These are phyloP conservation scores for Burhinus bistriatus DNA, from an alignment of 2,113 vertebrate genomes.

Conservation along the genomic window DNA sequence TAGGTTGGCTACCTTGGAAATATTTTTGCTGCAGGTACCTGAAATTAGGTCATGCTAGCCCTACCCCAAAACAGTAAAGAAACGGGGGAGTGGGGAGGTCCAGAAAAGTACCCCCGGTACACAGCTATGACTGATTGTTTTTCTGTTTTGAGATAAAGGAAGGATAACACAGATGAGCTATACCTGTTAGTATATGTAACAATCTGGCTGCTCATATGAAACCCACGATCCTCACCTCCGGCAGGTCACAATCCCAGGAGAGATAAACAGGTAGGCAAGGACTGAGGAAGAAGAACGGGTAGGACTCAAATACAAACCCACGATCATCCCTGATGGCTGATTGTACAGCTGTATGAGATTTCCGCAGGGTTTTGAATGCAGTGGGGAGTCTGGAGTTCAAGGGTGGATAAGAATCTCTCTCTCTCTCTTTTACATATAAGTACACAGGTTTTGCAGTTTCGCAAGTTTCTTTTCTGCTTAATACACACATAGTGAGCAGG, in stretches of 20 bases:
- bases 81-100: neutral
- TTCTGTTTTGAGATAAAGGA: neutral
- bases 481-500: neutral
- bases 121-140: neutral
- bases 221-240: neutral
- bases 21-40: neutral
- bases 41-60: neutral
- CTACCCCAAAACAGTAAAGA: neutral
- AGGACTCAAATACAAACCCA: neutral
- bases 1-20: neutral
- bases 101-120: neutral
- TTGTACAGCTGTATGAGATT: neutral
- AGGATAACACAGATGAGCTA: neutral
- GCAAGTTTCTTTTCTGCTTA: neutral
- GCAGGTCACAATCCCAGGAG: neutral
- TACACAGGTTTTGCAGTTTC: neutral
- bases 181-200: neutral
- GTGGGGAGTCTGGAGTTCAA: neutral
- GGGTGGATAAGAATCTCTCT: neutral
- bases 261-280: neutral
- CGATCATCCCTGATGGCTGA: neutral
- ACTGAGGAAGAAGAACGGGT: neutral
- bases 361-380: neutral
- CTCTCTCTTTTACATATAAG: neutral
- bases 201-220: neutral